These are phyloP conservation scores for Telmatherina bonti DNA, from an alignment of 2,797 vertebrate genomes.

Conservation along the genomic window DNA sequence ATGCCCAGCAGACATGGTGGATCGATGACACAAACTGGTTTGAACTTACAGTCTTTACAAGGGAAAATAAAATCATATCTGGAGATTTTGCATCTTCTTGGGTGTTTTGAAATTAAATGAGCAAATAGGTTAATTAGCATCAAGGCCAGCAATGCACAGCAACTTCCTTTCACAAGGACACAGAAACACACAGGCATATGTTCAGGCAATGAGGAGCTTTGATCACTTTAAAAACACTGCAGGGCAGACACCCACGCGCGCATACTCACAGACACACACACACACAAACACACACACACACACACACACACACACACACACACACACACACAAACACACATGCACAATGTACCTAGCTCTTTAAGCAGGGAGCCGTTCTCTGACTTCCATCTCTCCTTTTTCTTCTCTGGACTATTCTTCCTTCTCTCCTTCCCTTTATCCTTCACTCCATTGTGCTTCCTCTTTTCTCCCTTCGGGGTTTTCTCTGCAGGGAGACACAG, in stretches of 20 bases:
- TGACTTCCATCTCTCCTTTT: slow-evolving; percentile 92
- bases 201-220: slow-evolving; percentile 34
- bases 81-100: not conserved
- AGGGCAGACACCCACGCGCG: slow-evolving; percentile 6
- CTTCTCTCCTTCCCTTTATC: slow-evolving; percentile 88
- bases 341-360: slow-evolving; percentile 88
- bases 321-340: slow-evolving; percentile 31
- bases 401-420: slow-evolving; percentile 91
- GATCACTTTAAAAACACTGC: slow-evolving; percentile 32
- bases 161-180: slow-evolving; percentile 11
- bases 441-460: slow-evolving; percentile 88
- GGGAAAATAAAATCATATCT: too few relatives aligned
- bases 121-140: slow-evolving; percentile 5
- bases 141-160: slow-evolving; percentile 4
- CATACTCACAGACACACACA: slow-evolving; percentile 19
- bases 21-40: too few relatives aligned
- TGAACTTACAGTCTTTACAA: too few relatives aligned
- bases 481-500: slow-evolving; percentile 84
- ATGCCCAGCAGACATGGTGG: too few relatives aligned
- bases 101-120: not conserved
- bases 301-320: slow-evolving; percentile 17
- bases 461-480: slow-evolving; percentile 86
- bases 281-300: slow-evolving; percentile 13
- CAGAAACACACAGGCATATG: slow-evolving; percentile 27
- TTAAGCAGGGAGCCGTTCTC: slow-evolving; percentile 90